Evolutionary conservation across 2,888 invertebrate genomes (phyloP), one percentile per base, ranked within the genome.

Genomic region (Scaeva pyrastri): DNA sequence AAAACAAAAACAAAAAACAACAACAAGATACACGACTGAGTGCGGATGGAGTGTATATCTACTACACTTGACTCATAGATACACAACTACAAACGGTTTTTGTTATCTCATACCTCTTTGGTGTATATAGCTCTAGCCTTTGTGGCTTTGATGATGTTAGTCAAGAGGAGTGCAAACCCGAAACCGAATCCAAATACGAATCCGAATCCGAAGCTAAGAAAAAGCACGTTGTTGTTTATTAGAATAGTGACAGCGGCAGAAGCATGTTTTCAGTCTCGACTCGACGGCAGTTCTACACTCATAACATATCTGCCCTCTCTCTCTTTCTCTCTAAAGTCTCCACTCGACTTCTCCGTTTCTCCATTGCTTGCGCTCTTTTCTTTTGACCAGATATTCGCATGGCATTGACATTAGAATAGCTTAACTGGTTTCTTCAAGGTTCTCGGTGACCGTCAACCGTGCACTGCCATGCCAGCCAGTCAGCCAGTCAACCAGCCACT

Each of bases 331-430:
- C 31, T 31, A 0, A 5, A 31, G 31, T 31, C 26, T 75, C 64
- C 43, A 19, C 36, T 60, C 43, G 55, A 62, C 48, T 62, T 14
- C 19, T 68, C 60, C 21, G 39, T 64, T 74, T 41, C n/a, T 56
- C 68, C 36, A 60, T 64, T 74, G 64, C 56, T 64, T 62, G 36
- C 12, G 76, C 68, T 78, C 73, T 73, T 31, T 31, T 31, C 88
- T 84, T 76, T 88, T 84, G 70, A 70, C 77, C 86, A 87, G 74
- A 60, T 74, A 77, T 72, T 82, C 82, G 73, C 83, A 90, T 92
- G 92, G 90, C 92, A 92, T 92, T 92, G 92, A 92, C 92, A 92
- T 91, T 91, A 92, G 91, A 92, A 91, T 89, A 89, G 88, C 88
- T 82, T 86, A 91, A 92, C 92, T 90, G 91, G 92, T 92, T 92